These are phyloP conservation scores for Pocota personata DNA, from an alignment of 2,888 invertebrate genomes.

Conservation along the genomic window DNA sequence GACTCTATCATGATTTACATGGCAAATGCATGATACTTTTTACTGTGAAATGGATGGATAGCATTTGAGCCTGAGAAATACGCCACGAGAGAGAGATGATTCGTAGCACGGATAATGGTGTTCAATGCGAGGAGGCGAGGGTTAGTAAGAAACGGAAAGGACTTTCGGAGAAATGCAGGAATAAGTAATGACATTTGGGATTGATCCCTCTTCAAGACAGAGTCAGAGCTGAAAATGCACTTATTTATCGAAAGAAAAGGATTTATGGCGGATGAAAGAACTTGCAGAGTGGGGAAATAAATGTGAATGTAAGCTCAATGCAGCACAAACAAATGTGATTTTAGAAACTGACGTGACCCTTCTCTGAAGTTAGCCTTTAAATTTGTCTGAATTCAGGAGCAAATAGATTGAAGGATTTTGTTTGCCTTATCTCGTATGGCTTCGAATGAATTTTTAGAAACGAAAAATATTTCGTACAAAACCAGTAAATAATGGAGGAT, in stretches of 20 bases:
- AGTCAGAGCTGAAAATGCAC: conserved; percentile 60
- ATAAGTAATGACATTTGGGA: conserved; percentile 72
- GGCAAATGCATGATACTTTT: conserved; percentile 71
- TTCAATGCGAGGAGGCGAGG: not conserved
- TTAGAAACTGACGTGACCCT: conserved; percentile 18
- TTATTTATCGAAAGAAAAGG: conserved; percentile 67
- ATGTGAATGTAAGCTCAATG: conserved; percentile 38
- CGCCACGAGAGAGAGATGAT: not conserved
- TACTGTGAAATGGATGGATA: conserved; percentile 54
- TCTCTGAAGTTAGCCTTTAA: not conserved
- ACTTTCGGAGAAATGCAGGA: conserved; percentile 55
- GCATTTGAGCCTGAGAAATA: conserved; percentile 33
- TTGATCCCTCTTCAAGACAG: conserved; percentile 60
- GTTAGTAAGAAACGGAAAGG: conserved; percentile 24
- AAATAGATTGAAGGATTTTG: not conserved
- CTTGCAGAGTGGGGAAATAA: conserved; percentile 22
- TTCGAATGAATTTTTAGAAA: too few species aligned
- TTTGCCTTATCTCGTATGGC: not conserved
- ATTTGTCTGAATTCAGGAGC: not conserved
- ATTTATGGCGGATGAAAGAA: conserved; percentile 48
- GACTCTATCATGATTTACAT: conserved; percentile 71
- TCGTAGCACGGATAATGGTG: conserved; percentile 14
- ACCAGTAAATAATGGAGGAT: too few species aligned
- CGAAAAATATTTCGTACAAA: too few species aligned
- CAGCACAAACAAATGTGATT: conserved; percentile 41